Conservation (phyloP, 2,888 invertebrate genomes). For the Hartigia nigra region DNA sequence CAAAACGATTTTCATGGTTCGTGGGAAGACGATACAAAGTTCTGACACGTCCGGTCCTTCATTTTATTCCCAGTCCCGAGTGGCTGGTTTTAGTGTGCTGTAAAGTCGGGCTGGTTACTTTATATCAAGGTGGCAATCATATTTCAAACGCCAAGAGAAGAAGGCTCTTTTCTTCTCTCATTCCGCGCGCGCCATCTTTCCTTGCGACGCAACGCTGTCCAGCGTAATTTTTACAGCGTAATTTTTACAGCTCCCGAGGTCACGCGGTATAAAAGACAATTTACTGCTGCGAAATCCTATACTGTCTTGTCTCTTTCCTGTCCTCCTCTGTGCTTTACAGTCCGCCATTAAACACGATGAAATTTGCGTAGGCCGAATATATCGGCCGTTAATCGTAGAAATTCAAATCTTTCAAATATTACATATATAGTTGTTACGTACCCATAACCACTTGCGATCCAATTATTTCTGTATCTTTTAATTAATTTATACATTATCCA, state of each 20-base stretch:
- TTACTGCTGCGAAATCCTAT: slow-evolving; percentile 22
- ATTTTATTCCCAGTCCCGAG: slow-evolving; percentile 36
- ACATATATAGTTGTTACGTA: background rate
- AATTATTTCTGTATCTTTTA: background rate
- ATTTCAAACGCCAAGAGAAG: slow-evolving; percentile 38
- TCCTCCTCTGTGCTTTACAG: slow-evolving; percentile 6
- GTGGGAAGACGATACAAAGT: slow-evolving; percentile 11
- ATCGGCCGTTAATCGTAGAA: background rate
- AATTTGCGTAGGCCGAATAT: background rate
- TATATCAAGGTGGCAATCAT: slow-evolving; percentile 47
- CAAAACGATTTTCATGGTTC: background rate
- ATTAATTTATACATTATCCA: background rate
- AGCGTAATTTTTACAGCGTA: slow-evolving; percentile 27
- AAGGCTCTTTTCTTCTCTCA: slow-evolving; percentile 16
- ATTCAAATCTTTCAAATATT: background rate
- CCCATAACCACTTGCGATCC: background rate
- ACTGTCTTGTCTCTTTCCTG: slow-evolving; percentile 7
- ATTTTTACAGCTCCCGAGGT: slow-evolving; percentile 27
- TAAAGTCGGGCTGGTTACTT: slow-evolving; percentile 46
- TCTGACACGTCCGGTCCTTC: background rate
- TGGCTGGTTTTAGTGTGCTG: slow-evolving; percentile 43
- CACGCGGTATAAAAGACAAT: slow-evolving; percentile 28
- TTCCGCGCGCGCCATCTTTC: slow-evolving; percentile 6
- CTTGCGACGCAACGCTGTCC: slow-evolving; percentile 20
- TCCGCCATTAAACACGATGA: background rate